Evolutionary conservation across 2,113 vertebrate genomes (phyloP).

Genomic region (Cryptotis parvus): DNA sequence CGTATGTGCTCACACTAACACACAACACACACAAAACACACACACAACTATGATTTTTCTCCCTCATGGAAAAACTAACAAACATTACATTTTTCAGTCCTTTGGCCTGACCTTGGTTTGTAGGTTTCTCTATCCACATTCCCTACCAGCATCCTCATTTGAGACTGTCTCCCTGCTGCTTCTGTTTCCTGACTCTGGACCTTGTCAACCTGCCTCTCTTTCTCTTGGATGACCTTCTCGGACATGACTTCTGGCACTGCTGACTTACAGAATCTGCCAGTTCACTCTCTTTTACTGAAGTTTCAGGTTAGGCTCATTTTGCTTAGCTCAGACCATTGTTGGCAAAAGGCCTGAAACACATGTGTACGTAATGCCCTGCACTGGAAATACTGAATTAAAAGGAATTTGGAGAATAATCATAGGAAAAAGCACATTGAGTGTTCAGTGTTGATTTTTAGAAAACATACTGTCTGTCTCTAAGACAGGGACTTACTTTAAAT

Average conservation of each 20-base stretch:
- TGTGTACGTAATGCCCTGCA: not conserved
- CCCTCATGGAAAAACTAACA: not conserved
- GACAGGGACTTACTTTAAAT: not conserved
- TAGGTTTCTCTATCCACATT: not conserved
- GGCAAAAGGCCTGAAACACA: not conserved
- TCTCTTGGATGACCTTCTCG: conserved; percentile 22
- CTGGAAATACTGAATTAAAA: conserved; percentile 4
- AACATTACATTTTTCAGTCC: not conserved
- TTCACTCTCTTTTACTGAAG: not conserved
- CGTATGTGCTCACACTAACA: not conserved
- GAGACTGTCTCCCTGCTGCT: not conserved
- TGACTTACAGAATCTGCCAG: conserved; percentile 42
- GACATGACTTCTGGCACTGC: conserved; percentile 9
- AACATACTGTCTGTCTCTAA: not conserved
- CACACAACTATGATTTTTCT: not conserved
- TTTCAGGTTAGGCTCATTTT: conserved; percentile 4
- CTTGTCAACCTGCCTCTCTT: not conserved
- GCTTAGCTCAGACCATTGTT: not conserved
- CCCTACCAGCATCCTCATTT: not conserved
- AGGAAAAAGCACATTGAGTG: not conserved
- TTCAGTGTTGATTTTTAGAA: not conserved
- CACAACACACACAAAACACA: not conserved
- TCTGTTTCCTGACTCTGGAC: not conserved
- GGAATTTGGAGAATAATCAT: not conserved
- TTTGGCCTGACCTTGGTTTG: not conserved